Base-by-base conservation (phyloP, 2,888 invertebrate species). In the Limnephilus auricula region DNA sequence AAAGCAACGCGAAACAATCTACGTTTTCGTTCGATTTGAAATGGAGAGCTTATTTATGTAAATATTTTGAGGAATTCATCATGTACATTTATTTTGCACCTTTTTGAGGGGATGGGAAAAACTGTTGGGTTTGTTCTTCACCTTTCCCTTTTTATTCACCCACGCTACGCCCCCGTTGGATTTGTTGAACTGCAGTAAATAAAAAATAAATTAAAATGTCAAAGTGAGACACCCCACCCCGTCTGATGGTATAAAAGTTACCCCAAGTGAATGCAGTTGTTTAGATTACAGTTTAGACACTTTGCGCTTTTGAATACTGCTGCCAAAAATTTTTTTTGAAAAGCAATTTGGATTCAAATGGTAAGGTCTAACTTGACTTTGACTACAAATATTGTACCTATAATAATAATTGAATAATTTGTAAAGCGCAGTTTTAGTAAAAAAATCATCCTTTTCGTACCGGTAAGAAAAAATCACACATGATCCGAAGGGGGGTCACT, bases 1-100 rank as follows among this genome's bases (percentile, higher is more conserved):
- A 40, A 85, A 85, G 40, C 25, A 50, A 5, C 45, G 40, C 85
- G 45, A 40, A 40, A 85, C 85, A 37, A 40, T 85, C 85, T 85
- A 65, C n/a, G 34, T 79, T 88, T 88, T 31, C 79, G 87, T 88
- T 65, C 87, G 87, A 88, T 88, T 88, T 88, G 78, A 88, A 87
- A 78, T 30, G 34, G 31, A 78, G 87, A 32, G 87, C 34, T 88
- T 78, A 78, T 88, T 88, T 88, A 88, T 88, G 78, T 78, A 78
- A 88, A 88, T 88, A 34, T 88, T 88, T 88, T 80, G 30, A 32
- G n/a, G 83, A 25, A 83, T 34, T 85, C 45, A 65, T 65, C 45
- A 65, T 65, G 37, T 45, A 13, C 37, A 85, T 30, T 85, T 40
- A 85, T 88, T 88, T 86, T 86, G 79, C 87, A 88, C 87, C 87